phyloP scores from a whole-genome alignment of 2,113 vertebrate genomes.

The Phasianus colchicus region DNA sequence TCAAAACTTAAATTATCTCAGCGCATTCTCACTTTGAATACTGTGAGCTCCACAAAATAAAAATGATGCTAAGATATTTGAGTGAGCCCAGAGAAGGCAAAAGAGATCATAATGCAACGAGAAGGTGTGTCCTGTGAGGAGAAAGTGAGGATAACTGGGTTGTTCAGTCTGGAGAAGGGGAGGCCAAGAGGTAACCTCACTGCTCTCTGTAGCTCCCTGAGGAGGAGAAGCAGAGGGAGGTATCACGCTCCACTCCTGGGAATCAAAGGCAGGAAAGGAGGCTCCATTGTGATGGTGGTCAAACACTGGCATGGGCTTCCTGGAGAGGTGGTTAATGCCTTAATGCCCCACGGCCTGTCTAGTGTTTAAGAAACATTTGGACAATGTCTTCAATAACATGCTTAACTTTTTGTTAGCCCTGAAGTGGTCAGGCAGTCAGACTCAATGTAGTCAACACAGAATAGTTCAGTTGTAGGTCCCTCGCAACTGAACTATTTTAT shows the following conservation, averaged over 20 bases:
- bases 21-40: not conserved
- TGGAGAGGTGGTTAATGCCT: not conserved
- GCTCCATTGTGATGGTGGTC: not conserved
- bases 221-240: not conserved
- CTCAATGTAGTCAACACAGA: not conserved
- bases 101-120: not conserved
- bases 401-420: not conserved
- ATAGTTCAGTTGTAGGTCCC: not conserved
- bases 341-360: not conserved
- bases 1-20: not conserved
- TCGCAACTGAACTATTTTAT: not conserved
- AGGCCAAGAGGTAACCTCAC: not conserved
- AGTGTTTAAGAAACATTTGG: not conserved
- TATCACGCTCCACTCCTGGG: not conserved
- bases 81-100: not conserved
- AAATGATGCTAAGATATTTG: not conserved
- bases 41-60: not conserved
- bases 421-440: not conserved
- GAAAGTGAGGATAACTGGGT: not conserved
- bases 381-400: not conserved
- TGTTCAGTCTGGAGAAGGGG: not conserved
- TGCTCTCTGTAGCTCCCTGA: not conserved
- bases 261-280: not conserved
- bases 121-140: not conserved
- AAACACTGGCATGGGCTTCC: not conserved